Evolutionary conservation across 1,140 invertebrate genomes (phyloP).

Genomic region (Arion vulgaris): DNA sequence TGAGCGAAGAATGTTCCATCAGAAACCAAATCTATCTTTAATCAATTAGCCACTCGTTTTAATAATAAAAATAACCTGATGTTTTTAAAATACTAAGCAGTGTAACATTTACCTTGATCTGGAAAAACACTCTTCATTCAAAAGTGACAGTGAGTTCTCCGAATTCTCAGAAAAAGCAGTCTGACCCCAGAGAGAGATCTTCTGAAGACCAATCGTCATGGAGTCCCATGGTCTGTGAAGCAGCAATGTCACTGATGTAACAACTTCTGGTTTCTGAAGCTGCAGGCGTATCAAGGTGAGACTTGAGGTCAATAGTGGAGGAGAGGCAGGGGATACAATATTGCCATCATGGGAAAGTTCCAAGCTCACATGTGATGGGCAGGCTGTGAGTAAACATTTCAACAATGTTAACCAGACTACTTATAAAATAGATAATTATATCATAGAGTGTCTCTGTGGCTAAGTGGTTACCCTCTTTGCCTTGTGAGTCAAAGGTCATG

Average conservation of each 20-base stretch:
- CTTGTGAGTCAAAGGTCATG: too few relatives aligned
- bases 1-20: too few relatives aligned
- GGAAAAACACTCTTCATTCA: conserved; percentile 66
- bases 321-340: conserved; percentile 78
- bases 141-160: conserved; percentile 69
- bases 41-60: too few relatives aligned
- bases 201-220: conserved; percentile 88
- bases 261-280: conserved; percentile 85
- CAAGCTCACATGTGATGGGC: conserved; percentile 89
- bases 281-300: conserved; percentile 88
- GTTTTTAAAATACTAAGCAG: too few relatives aligned
- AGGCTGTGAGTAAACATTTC: conserved; percentile 75
- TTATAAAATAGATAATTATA: too few relatives aligned
- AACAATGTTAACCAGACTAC: too few relatives aligned
- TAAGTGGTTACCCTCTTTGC: too few relatives aligned
- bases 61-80: too few relatives aligned
- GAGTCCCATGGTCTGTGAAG: conserved; percentile 89
- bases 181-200: conserved; percentile 87
- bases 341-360: conserved; percentile 80
- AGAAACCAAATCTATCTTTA: too few relatives aligned
- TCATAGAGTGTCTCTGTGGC: too few relatives aligned
- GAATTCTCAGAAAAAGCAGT: conserved; percentile 80
- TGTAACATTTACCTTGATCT: conserved; percentile 64
- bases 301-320: conserved; percentile 85
- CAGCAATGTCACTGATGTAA: conserved; percentile 76